Percentiles rank a stretch among this genome's conserved stretches.
These are phyloP conservation scores for Drosophila aldrichi DNA, from an alignment of 2,888 invertebrate species.

Conservation along the genomic window DNA sequence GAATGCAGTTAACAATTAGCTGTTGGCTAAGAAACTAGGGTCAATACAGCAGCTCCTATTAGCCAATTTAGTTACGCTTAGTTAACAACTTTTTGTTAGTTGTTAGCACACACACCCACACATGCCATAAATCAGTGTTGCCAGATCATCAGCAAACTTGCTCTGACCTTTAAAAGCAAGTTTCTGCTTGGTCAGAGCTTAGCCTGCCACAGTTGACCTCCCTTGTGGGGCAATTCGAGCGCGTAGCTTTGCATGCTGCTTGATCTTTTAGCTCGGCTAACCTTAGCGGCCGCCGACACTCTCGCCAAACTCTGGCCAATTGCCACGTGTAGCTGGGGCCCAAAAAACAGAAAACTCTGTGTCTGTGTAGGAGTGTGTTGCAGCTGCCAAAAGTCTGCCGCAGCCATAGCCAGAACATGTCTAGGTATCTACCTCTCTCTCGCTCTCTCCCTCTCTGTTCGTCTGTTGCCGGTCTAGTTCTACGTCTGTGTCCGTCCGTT, in stretches of 20 bases:
- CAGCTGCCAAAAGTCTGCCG: slow-evolving; percentile 48
- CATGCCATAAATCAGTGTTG: slow-evolving; percentile 8
- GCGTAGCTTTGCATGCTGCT: slow-evolving; percentile 43
- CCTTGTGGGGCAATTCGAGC: slow-evolving; percentile 19
- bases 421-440: slow-evolving; percentile 14
- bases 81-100: neutral
- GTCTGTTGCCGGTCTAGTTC: slow-evolving; percentile 76
- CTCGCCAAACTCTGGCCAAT: slow-evolving; percentile 44
- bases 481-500: slow-evolving; percentile 11
- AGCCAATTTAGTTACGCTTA: neutral
- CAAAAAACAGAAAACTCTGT: slow-evolving; percentile 30
- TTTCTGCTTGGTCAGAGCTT: slow-evolving; percentile 11
- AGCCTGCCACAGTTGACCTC: slow-evolving; percentile 29
- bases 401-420: slow-evolving; percentile 36
- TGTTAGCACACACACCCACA: neutral
- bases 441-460: slow-evolving; percentile 3
- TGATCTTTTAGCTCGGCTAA: slow-evolving; percentile 42
- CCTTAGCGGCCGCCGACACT: slow-evolving; percentile 30
- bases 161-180: slow-evolving; percentile 31
- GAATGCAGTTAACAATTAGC: slow-evolving; percentile 14
- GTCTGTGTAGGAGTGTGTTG: slow-evolving; percentile 17
- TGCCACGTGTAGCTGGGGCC: slow-evolving; percentile 69
- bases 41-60: neutral
- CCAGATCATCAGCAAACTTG: slow-evolving; percentile 15
- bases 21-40: neutral